phyloP scores from a whole-genome alignment of 2,888 invertebrate genomes.

The Erebia ligea region DNA sequence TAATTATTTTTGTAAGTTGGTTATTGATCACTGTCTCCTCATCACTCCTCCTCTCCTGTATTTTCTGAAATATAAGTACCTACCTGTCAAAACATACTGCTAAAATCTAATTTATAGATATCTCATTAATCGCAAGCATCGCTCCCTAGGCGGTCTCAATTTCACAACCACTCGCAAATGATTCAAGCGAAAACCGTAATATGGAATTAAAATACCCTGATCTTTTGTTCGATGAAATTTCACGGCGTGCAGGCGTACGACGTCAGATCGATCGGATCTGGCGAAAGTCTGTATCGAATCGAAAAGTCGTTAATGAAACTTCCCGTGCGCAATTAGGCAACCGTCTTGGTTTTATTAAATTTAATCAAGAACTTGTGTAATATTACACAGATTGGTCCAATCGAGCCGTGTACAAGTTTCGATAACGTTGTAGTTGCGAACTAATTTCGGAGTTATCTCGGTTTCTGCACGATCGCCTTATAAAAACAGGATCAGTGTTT shows the following conservation, averaged over 20 bases:
- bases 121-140: not conserved
- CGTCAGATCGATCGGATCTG: conserved; percentile 63
- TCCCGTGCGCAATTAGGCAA: conserved; percentile 77
- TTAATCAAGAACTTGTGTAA: conserved; percentile 83
- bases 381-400: conserved; percentile 82
- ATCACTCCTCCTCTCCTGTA: too few relatives aligned
- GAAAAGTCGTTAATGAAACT: conserved; percentile 81
- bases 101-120: too few relatives aligned
- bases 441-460: conserved; percentile 78
- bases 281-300: conserved; percentile 68
- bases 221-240: conserved; percentile 51
- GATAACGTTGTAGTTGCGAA: conserved; percentile 79
- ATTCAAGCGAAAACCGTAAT: conserved; percentile 57
- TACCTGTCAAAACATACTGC: too few relatives aligned
- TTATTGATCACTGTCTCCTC: too few relatives aligned
- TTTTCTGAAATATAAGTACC: too few relatives aligned
- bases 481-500: conserved; percentile 73
- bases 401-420: conserved; percentile 80
- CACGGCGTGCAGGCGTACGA: conserved; percentile 39
- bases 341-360: conserved; percentile 83
- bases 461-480: conserved; percentile 70
- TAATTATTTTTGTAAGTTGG: not conserved
- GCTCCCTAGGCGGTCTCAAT: conserved; percentile 33
- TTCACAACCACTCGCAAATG: conserved; percentile 62
- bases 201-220: conserved; percentile 54